These are phyloP conservation scores for Drosophila lini DNA, from an alignment of 1,140 invertebrate genomes.

Conservation along the genomic window DNA sequence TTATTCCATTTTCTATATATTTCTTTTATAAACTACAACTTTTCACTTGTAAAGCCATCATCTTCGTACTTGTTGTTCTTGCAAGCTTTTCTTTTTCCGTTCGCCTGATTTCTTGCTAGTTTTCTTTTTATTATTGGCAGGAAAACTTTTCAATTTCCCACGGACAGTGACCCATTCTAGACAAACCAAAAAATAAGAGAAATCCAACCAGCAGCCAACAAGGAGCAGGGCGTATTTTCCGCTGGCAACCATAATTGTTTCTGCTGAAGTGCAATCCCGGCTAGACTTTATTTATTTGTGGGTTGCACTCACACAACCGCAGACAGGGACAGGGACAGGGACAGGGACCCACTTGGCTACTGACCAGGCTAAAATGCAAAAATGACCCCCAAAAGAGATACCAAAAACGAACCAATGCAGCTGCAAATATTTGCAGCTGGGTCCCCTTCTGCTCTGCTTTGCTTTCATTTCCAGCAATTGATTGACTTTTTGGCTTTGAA, in stretches of 20 bases:
- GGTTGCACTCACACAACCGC: constrained; percentile 23
- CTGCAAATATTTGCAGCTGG: constrained; percentile 40
- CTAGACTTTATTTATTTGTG: constrained; percentile 80
- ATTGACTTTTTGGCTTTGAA: constrained; percentile 76
- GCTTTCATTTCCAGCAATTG: constrained; percentile 63
- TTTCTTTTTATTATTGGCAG: constrained; percentile 29
- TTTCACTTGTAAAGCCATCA: constrained; percentile 41
- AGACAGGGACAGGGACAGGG: constrained; percentile 6
- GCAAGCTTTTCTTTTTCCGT: constrained; percentile 39
- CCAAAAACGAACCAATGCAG: constrained; percentile 15
- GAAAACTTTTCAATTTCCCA: constrained; percentile 40
- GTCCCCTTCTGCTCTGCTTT: constrained; percentile 15
- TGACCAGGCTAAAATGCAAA: constrained; percentile 32
- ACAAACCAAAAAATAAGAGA: constrained; percentile 6
- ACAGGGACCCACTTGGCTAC: constrained; percentile 5
- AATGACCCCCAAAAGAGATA: constrained; percentile 10
- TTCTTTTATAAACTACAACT: constrained; percentile 4
- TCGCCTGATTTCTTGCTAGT: constrained; percentile 20
- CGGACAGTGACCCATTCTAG: constrained; percentile 52
- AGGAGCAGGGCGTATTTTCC: constrained; percentile 9
- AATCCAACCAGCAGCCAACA: not conserved
- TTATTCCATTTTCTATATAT: not conserved
- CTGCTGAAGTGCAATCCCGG: constrained; percentile 58
- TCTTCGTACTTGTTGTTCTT: constrained; percentile 10
- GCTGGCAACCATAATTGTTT: constrained; percentile 72